Evolutionary conservation across 2,888 invertebrate species (phyloP).

Genomic region (Ormyrus nitidulus): DNA sequence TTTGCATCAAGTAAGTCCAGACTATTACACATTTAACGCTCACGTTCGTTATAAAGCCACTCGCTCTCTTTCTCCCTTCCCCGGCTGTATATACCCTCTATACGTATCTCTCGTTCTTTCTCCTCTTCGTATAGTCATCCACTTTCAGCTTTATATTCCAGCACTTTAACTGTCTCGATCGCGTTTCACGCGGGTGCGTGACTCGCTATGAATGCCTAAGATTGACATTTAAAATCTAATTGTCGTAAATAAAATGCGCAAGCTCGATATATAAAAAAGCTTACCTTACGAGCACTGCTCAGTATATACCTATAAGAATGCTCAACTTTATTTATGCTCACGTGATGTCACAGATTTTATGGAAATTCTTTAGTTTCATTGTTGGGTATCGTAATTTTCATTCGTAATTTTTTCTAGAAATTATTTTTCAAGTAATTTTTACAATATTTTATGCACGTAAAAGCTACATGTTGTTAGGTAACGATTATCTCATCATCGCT

Average conservation of each 20-base stretch:
- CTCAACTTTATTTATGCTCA: too few species aligned
- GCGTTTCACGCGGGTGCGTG: slow-evolving; percentile 56
- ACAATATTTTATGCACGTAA: too few species aligned
- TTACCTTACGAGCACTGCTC: slow-evolving; percentile 4
- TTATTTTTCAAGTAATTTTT: too few species aligned
- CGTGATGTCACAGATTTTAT: too few species aligned
- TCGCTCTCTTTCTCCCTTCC: slow-evolving; percentile 30
- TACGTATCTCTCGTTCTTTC: background rate
- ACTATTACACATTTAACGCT: slow-evolving; percentile 67
- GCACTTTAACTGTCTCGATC: slow-evolving; percentile 55
- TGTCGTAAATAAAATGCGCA: slow-evolving; percentile 42
- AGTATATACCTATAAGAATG: background rate
- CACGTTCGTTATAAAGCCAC: slow-evolving; percentile 64
- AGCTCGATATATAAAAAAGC: slow-evolving; percentile 21
- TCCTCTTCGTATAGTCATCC: slow-evolving; percentile 25
- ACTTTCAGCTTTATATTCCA: slow-evolving; percentile 15
- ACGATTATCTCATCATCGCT: too few species aligned
- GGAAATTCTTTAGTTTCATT: too few species aligned
- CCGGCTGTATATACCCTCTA: background rate
- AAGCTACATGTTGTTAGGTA: too few species aligned
- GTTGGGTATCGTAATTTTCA: too few species aligned
- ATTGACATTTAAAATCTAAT: slow-evolving; percentile 51
- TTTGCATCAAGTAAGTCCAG: slow-evolving; percentile 46
- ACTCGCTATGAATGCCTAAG: slow-evolving; percentile 30
- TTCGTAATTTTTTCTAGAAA: too few species aligned